phyloP scores from a whole-genome alignment of 1,140 invertebrate genomes.

The Heliconius congener region DNA sequence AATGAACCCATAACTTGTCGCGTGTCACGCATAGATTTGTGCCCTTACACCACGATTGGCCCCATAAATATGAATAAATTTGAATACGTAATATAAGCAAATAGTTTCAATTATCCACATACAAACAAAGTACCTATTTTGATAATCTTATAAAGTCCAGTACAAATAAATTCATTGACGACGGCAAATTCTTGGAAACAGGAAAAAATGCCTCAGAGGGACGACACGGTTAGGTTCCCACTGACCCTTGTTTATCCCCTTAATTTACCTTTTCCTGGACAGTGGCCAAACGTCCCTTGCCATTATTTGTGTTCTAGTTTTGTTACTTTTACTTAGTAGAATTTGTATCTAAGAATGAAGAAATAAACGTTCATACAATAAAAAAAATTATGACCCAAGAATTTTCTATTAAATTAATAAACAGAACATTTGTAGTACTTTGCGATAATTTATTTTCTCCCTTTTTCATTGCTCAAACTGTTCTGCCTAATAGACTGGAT shows the following conservation, averaged over 20 bases:
- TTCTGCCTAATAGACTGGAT: too few species aligned
- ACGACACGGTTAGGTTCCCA: slow-evolving; percentile 5
- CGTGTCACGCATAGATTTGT: too few species aligned
- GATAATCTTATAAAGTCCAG: neutral
- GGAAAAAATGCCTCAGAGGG: neutral
- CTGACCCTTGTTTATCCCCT: slow-evolving; percentile 19
- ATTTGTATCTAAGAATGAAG: neutral
- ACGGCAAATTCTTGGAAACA: neutral
- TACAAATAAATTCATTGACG: neutral
- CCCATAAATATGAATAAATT: too few species aligned
- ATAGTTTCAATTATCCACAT: too few species aligned
- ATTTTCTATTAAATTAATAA: too few species aligned
- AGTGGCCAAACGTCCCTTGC: slow-evolving; percentile 8
- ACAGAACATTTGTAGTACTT: too few species aligned
- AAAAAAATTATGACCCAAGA: too few species aligned
- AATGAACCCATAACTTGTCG: too few species aligned
- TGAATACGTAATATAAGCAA: too few species aligned
- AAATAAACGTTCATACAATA: neutral
- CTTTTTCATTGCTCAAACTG: too few species aligned
- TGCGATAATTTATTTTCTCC: too few species aligned
- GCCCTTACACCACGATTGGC: too few species aligned
- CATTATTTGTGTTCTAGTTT: slow-evolving; percentile 18
- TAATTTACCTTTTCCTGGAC: slow-evolving; percentile 30
- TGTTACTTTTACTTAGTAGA: neutral
- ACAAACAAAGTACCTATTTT: neutral